Evolutionary conservation across 1,140 invertebrate genomes (phyloP), one percentile per base, ranked within the genome.

Genomic region (Diplogasteroides magnus): DNA sequence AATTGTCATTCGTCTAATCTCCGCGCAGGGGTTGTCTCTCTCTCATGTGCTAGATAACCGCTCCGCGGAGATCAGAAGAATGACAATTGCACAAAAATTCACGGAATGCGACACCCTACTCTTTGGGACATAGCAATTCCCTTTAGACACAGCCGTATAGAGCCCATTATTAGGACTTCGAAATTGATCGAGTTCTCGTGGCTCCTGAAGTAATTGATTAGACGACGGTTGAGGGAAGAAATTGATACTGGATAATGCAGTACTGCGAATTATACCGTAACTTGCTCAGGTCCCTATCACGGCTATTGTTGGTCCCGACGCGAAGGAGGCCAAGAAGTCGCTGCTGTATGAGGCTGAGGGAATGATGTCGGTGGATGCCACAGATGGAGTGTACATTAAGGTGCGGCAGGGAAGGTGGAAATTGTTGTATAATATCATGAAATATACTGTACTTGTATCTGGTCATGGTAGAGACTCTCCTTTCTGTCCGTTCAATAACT

Each of bases 371-470:
- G 61, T 95, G 25, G 87, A 90, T 60, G 87, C 89, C 77, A 88
- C 93, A 0, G 84, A 85, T n/a, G n/a, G n/a, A n/a, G n/a, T n/a
- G n/a, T n/a, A n/a, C n/a, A n/a, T n/a, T n/a, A n/a, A n/a, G n/a
- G n/a, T 1, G 85, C 87, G 68, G 84, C 85, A 57, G 89, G 90
- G 48, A 97, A 93, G 93, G 87, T 97, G 48, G 96, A 97, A 84
- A 86, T 87, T 56, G 63, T 29, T 27, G 58, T 29, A 19, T 58
- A 61, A 14, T 23, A 32, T n/a, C 60, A 19, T 73, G 14, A 48
- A 19, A 32, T 29, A 25, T 2, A 37, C 28, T 32, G 23, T 64
- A 68, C 55, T 31, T 55, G 55, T 56, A 56, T 19, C 15, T 56
- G 55, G 55, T 56, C 55, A 56, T 56, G 15, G 23, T 19, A 19